phyloP scores from a whole-genome alignment of 1,140 invertebrate genomes.

The Cyphomyrmex costatus region DNA sequence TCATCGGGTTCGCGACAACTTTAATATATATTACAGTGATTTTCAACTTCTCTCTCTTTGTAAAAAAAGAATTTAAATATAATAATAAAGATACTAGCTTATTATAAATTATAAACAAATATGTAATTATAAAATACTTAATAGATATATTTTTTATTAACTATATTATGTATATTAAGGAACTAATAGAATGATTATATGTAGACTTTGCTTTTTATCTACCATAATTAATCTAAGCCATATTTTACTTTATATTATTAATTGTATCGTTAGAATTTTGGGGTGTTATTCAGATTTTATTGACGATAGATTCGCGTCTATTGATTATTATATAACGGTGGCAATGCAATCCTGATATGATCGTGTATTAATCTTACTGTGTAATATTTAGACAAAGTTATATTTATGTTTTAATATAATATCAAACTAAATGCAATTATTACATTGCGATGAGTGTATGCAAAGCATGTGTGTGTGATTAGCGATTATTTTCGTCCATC shows the following conservation, averaged over 20 bases:
- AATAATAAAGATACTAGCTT: no score
- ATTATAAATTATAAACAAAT: no score
- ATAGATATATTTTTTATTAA: no score
- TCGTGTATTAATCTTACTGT: constrained; percentile 4
- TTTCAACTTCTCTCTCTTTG: no score
- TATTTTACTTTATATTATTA: constrained; percentile 32
- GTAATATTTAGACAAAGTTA: constrained; percentile 29
- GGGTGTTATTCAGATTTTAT: not conserved
- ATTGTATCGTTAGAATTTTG: not conserved
- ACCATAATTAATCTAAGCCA: not conserved
- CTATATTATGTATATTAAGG: no score
- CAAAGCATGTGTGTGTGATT: constrained; percentile 33
- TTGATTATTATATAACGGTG: constrained; percentile 19
- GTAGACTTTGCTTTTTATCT: no score
- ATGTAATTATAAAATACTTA: no score
- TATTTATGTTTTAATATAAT: constrained; percentile 43
- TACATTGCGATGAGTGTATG: constrained; percentile 20
- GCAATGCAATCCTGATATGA: not conserved
- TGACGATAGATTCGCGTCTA: not conserved
- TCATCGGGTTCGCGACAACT: no score
- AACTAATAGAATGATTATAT: no score
- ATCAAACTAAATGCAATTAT: constrained; percentile 18
- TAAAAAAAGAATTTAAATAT: no score
- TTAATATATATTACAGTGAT: no score
- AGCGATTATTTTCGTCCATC: constrained; percentile 42